phyloP scores from a whole-genome alignment of 2,888 invertebrate species.

The Zygothrica quintamaculata region DNA sequence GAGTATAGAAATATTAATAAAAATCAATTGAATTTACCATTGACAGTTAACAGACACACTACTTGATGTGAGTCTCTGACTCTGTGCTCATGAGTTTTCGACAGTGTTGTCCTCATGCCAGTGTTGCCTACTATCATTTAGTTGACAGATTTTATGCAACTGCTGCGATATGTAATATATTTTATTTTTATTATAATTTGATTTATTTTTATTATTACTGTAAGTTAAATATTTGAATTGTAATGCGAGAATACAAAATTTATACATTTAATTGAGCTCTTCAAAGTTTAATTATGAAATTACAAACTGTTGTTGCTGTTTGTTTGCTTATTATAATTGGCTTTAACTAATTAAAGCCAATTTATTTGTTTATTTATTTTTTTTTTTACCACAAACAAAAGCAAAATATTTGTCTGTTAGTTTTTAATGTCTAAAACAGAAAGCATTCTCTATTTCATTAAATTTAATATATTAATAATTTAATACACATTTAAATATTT shows the following conservation, averaged over 20 bases:
- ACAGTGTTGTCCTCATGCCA: slow-evolving; percentile 21
- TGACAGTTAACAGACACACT: not conserved
- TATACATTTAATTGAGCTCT: slow-evolving; percentile 21
- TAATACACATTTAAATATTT: too few relatives aligned
- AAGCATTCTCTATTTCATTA: too few relatives aligned
- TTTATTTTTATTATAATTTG: slow-evolving; percentile 26
- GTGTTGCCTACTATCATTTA: slow-evolving; percentile 21
- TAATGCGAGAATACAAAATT: slow-evolving; percentile 27
- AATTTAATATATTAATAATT: too few relatives aligned
- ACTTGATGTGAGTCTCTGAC: not conserved
- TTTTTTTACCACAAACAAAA: too few relatives aligned
- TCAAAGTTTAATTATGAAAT: slow-evolving; percentile 50
- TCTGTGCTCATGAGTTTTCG: slow-evolving; percentile 1
- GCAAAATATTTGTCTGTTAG: too few relatives aligned
- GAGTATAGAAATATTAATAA: too few relatives aligned
- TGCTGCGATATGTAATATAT: slow-evolving; percentile 2
- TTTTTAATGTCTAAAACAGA: too few relatives aligned
- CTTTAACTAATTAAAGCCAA: slow-evolving; percentile 1
- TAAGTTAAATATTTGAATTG: slow-evolving; percentile 17
- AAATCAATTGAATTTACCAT: not conserved
- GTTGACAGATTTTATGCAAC: slow-evolving; percentile 33
- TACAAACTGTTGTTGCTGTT: slow-evolving; percentile 30
- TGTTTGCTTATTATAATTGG: slow-evolving; percentile 28
- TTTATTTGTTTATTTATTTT: too few relatives aligned
- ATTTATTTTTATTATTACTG: slow-evolving; percentile 11